These are phyloP conservation scores for Semnornis frantzii DNA, from an alignment of 2,113 vertebrate species.

Conservation along the genomic window DNA sequence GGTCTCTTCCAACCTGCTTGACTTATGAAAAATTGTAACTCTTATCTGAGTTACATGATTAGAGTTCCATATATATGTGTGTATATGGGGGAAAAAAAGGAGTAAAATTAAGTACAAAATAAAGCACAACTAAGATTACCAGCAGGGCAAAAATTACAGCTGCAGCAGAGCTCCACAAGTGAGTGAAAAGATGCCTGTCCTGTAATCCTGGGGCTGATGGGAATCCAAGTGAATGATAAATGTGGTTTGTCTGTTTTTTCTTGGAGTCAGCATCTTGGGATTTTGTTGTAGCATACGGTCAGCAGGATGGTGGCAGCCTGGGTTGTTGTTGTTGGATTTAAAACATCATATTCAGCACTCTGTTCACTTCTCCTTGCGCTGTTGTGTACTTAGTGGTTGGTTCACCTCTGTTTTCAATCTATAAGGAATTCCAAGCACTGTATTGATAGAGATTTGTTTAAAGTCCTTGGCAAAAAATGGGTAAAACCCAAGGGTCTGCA, in stretches of 20 bases:
- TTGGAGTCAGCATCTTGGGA: conserved; percentile 44
- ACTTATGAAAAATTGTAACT: background rate
- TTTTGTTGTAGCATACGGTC: conserved; percentile 2
- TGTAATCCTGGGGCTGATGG: background rate
- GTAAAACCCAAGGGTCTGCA: background rate
- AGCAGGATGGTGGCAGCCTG: conserved; percentile 17
- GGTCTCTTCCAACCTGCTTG: no score
- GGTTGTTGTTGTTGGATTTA: conserved; percentile 47
- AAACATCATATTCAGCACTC: background rate
- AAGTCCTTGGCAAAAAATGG: background rate
- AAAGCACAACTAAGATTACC: background rate
- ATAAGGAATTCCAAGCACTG: background rate
- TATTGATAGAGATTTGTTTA: conserved; percentile 11
- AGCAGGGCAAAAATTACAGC: background rate
- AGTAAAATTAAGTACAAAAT: background rate
- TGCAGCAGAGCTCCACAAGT: background rate
- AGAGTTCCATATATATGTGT: no score
- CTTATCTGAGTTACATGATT: no score
- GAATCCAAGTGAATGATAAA: conserved; percentile 19
- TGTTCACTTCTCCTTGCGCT: background rate
- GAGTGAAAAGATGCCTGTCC: background rate
- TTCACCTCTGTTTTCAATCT: conserved; percentile 38
- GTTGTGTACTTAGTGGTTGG: conserved; percentile 53
- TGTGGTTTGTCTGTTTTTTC: conserved; percentile 17
- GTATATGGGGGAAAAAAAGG: background rate